A percentile compares a stretch with the other conserved stretches of the same genome.
Evolutionary conservation across 2,797 vertebrate species (phyloP).

Genomic region (Petrocephalus schoutedeni): DNA sequence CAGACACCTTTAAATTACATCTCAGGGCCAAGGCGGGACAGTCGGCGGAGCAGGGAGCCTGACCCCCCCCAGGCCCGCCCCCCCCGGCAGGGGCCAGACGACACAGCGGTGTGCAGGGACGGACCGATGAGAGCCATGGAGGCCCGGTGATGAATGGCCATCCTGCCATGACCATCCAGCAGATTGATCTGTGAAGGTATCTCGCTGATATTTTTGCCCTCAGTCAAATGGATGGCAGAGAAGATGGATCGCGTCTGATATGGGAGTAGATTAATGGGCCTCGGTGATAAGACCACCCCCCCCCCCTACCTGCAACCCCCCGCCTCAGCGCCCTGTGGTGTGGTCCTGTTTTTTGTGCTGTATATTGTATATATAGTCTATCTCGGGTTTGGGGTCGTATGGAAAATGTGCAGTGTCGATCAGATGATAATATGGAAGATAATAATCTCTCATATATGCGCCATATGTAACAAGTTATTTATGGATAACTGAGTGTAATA

Average conservation of each 20-base stretch:
- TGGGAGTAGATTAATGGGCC: slow-evolving; percentile 25
- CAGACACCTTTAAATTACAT: slow-evolving; percentile 38
- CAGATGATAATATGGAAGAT: neutral
- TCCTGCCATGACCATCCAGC: slow-evolving; percentile 11
- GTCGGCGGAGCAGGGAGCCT: neutral
- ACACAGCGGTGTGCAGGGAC: neutral
- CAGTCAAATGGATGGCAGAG: slow-evolving; percentile 22
- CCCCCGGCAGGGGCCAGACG: neutral
- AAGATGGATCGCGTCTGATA: slow-evolving; percentile 27
- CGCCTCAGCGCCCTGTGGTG: neutral
- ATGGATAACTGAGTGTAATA: neutral
- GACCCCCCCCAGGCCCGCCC: neutral
- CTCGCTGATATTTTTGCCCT: slow-evolving; percentile 28
- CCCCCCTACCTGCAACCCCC: neutral
- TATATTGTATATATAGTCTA: neutral
- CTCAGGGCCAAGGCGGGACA: slow-evolving; percentile 16
- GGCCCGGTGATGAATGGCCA: slow-evolving; percentile 34
- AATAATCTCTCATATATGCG: neutral
- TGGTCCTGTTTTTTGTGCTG: neutral
- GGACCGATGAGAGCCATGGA: neutral
- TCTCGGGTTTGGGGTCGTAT: neutral
- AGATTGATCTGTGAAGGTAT: slow-evolving; percentile 27
- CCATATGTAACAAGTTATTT: neutral
- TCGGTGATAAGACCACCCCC: slow-evolving; percentile 1
- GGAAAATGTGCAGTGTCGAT: neutral